Evolutionary conservation across 2,888 invertebrate species (phyloP).

Genomic region (Polymixis flavicincta): DNA sequence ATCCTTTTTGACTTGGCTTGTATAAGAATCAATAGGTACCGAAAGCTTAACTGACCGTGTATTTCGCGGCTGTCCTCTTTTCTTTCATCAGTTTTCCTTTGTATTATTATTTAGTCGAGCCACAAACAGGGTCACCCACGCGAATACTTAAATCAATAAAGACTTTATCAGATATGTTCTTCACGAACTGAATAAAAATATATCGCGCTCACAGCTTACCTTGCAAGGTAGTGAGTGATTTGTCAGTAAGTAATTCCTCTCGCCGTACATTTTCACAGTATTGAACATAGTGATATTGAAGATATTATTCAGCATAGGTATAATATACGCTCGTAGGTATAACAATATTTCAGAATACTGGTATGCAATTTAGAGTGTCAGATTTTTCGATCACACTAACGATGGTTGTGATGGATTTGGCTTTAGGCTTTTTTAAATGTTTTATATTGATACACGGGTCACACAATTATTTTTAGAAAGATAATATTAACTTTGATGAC

Average conservation of each 20-base stretch:
- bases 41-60: slow-evolving; percentile 75
- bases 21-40: slow-evolving; percentile 73
- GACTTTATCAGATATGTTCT: slow-evolving; percentile 46
- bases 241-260: slow-evolving; percentile 1
- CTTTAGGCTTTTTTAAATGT: not conserved
- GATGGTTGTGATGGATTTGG: slow-evolving; percentile 17
- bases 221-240: slow-evolving; percentile 15
- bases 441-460: not conserved
- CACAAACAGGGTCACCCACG: slow-evolving; percentile 63
- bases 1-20: slow-evolving; percentile 43
- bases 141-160: slow-evolving; percentile 64
- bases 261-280: not conserved
- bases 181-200: slow-evolving; percentile 43
- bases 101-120: slow-evolving; percentile 71
- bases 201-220: slow-evolving; percentile 24
- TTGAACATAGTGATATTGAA: not conserved
- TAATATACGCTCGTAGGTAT: not conserved
- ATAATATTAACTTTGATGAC: slow-evolving; percentile 14
- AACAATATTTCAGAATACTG: slow-evolving; percentile 41
- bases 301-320: not conserved
- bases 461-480: no score
- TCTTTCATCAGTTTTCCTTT: slow-evolving; percentile 71
- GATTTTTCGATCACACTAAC: slow-evolving; percentile 21
- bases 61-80: slow-evolving; percentile 66
- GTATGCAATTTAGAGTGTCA: slow-evolving; percentile 27